Evolutionary conservation across 1,140 invertebrate species (phyloP).

Genomic region (Acromyrmex heyeri): DNA sequence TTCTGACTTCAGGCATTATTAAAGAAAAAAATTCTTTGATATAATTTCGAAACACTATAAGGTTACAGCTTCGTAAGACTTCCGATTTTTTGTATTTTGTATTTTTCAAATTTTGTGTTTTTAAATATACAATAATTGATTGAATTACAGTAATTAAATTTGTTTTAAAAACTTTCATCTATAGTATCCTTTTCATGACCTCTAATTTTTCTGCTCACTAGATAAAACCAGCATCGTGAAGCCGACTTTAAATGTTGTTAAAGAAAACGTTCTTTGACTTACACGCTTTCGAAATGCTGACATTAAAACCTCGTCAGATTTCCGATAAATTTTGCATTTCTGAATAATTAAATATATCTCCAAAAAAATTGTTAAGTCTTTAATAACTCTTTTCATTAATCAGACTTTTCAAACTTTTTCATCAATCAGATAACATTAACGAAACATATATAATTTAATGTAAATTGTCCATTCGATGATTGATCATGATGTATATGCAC

Average conservation of each 20-base stretch:
- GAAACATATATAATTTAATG: background rate
- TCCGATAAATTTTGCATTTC: background rate
- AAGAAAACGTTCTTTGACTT: background rate
- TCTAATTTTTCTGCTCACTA: background rate
- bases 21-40: background rate
- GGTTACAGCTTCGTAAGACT: background rate
- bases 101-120: background rate
- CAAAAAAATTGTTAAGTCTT: background rate
- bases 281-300: background rate
- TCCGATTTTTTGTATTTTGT: background rate
- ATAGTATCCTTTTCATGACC: background rate
- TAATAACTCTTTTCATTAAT: background rate
- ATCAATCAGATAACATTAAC: background rate
- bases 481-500: background rate
- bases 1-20: background rate
- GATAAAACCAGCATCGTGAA: background rate
- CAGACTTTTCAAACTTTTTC: background rate
- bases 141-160: too few relatives aligned
- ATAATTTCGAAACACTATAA: background rate
- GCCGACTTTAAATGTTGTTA: background rate
- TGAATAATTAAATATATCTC: background rate
- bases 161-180: background rate
- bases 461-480: slow-evolving; percentile 12
- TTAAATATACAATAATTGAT: too few relatives aligned
- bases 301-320: background rate